Evolutionary conservation across 2,888 invertebrate genomes (phyloP), one percentile per base, ranked within the genome.

Genomic region (Tridacna gigas): DNA sequence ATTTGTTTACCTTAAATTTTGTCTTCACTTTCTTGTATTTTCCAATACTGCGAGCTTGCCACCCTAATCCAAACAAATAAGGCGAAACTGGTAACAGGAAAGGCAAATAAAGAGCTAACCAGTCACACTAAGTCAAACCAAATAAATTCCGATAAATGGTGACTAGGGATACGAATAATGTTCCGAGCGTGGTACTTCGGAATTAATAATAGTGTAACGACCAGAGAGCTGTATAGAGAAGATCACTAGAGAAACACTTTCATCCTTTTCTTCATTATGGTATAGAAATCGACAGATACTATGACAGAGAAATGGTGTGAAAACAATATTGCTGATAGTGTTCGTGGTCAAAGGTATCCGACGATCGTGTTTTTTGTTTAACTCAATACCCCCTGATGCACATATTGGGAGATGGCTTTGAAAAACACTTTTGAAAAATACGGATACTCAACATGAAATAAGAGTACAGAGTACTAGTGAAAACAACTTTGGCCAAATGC

Each of bases 141-240:
- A 51, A 71, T 26, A 71, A 71, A 48, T 51, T 71, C 71, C 71
- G 51, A 71, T 71, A 71, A 71, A 71, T 71, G 51, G 22, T 47
- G 22, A 25, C 71, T 48, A 15, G 56, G 48, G 56, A 22, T 48
- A 48, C 51, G 47, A 71, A 71, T 71, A 71, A 71, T 71, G 71
- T 71, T 47, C 71, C 48, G 25, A 48, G 56, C 71, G 71, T 67
- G 37, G 67, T 67, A 67, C 45, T 67, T 26, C 37, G 67, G 67
- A 67, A 67, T 67, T 67, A 45, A 67, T 67, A 67, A n/a, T 67
- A 67, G 45, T 67, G 45, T 67, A 67, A 67, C 67, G 67, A 20
- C 45, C 37, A 67, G 20, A 45, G 67, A 37, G 67, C 67, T 67
- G 25, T 28, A 65, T 65, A 65, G 28, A 65, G 26, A 65, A 65